Evolutionary conservation across 2,888 invertebrate genomes (phyloP).

Genomic region (Parascotia fuliginaria): DNA sequence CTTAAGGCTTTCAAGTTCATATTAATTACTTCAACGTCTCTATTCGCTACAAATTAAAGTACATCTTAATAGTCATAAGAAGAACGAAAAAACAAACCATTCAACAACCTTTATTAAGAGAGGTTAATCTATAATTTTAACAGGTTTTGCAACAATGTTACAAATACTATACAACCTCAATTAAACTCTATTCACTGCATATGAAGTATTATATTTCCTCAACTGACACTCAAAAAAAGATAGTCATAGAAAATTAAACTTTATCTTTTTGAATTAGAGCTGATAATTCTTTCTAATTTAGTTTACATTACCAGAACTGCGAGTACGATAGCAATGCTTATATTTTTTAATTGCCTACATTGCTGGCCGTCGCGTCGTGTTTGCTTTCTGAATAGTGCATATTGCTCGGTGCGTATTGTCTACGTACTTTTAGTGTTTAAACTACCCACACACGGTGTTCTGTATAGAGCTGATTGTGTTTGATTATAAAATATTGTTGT

Average conservation of each 20-base stretch:
- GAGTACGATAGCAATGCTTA: conserved; percentile 41
- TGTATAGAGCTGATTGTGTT: conserved; percentile 46
- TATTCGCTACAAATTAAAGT: no score
- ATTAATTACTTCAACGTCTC: no score
- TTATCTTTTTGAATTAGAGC: not conserved
- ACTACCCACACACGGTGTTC: conserved; percentile 37
- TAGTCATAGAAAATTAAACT: not conserved
- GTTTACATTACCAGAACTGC: conserved; percentile 21
- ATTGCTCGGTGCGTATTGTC: conserved; percentile 63
- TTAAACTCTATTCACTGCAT: not conserved
- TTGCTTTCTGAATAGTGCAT: conserved; percentile 53
- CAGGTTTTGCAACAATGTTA: not conserved
- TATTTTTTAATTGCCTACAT: conserved; percentile 49
- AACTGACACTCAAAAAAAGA: not conserved
- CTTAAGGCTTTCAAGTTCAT: no score
- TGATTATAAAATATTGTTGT: not conserved
- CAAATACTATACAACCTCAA: not conserved
- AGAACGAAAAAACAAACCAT: not conserved
- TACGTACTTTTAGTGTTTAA: conserved; percentile 51
- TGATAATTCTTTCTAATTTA: not conserved
- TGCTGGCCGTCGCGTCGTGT: conserved; percentile 38
- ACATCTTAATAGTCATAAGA: no score
- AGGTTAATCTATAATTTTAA: not conserved
- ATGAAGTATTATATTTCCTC: conserved; percentile 3
- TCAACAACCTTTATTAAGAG: not conserved